phyloP scores from a whole-genome alignment of 35 echinoderm and acorn worm species.

The Lytechinus variegatus region DNA sequence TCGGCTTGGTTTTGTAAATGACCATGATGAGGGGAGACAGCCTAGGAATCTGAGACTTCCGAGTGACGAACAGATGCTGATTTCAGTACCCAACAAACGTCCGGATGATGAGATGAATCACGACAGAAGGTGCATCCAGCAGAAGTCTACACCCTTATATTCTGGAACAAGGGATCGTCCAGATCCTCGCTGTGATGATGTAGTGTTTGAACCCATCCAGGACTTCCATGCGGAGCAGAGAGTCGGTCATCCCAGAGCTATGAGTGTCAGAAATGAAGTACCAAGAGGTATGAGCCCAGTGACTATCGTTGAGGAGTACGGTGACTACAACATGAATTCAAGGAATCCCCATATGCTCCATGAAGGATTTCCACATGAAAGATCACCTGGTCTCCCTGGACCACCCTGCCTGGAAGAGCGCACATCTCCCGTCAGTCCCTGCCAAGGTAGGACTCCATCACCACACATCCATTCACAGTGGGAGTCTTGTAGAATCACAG shows the following conservation, averaged over 20 bases:
- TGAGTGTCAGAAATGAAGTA: neutral
- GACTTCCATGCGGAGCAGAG: neutral
- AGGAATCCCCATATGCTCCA: neutral
- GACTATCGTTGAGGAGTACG: neutral
- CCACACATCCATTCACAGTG: neutral
- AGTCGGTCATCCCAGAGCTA: neutral
- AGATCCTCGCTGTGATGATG: neutral
- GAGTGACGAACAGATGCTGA: neutral
- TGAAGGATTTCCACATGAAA: neutral
- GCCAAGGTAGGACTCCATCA: neutral
- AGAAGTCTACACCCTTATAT: neutral
- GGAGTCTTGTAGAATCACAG: slow-evolving; percentile 2
- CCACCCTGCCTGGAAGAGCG: neutral
- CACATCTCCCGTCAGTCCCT: neutral
- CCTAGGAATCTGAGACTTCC: neutral
- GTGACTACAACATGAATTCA: neutral
- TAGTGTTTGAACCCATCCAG: neutral
- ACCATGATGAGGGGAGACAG: neutral
- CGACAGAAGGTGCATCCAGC: neutral
- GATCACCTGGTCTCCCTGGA: neutral
- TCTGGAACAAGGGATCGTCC: neutral
- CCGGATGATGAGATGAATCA: neutral
- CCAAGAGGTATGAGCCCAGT: neutral
- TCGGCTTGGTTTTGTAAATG: neutral
- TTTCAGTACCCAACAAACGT: neutral